Percentiles rank a stretch among this genome's conserved stretches.
These are phyloP conservation scores for Oxystoma pomonae DNA, from an alignment of 2,888 invertebrate genomes.

Conservation along the genomic window DNA sequence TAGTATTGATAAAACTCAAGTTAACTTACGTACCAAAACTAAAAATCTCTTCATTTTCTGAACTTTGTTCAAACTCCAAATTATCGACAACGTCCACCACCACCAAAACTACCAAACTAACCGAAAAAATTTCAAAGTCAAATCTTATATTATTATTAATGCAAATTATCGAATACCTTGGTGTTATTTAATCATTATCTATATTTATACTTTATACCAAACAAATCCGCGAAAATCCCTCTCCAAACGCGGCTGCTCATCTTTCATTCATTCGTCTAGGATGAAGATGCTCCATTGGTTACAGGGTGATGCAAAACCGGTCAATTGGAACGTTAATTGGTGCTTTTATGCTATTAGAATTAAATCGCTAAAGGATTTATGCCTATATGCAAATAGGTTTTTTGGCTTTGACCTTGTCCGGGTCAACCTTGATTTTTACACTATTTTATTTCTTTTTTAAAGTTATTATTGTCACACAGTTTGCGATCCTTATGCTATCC, in stretches of 20 bases:
- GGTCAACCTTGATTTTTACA: too few species aligned
- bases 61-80: not conserved
- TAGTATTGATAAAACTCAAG: too few species aligned
- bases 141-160: not conserved
- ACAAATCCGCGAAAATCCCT: slow-evolving; percentile 1
- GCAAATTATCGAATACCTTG: not conserved
- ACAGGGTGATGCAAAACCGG: not conserved
- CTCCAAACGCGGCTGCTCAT: not conserved
- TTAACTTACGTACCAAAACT: not conserved
- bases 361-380: too few species aligned
- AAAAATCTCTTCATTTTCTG: not conserved
- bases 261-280: not conserved
- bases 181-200: not conserved
- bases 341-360: too few species aligned
- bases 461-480: too few species aligned
- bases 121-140: not conserved
- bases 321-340: too few species aligned
- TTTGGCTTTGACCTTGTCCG: too few species aligned
- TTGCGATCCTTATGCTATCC: too few species aligned
- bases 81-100: not conserved
- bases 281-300: not conserved
- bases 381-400: too few species aligned
- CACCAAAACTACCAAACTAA: not conserved
- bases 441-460: too few species aligned
- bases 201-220: slow-evolving; percentile 3